Evolutionary conservation across 2,797 vertebrate species (phyloP).

Genomic region (Chiroxiphia lanceolata): DNA sequence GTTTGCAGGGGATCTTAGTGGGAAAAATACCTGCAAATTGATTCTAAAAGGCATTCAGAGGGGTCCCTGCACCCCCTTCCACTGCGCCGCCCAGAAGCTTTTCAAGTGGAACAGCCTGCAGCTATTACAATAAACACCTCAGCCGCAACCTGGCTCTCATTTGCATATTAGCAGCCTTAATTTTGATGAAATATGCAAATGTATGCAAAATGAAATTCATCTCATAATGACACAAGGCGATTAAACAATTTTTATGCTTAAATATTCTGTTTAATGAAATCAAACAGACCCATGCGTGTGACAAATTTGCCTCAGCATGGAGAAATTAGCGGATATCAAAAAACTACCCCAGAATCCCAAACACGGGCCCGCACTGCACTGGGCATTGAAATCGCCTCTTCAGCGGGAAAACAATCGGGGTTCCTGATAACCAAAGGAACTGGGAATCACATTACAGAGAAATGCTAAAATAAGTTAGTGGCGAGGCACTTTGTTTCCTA

Average conservation of each 20-base stretch:
- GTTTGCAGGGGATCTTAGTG: not conserved
- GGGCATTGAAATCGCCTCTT: constrained; percentile 60
- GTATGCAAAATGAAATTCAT: constrained; percentile 98
- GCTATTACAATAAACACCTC: constrained; percentile 97
- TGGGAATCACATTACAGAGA: constrained; percentile 68
- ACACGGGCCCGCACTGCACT: not conserved
- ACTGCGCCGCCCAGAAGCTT: constrained; percentile 78
- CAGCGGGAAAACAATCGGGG: not conserved
- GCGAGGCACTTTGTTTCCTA: constrained; percentile 47
- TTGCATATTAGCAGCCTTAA: constrained; percentile 93
- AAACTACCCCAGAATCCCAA: constrained; percentile 69
- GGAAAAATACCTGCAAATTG: not conserved
- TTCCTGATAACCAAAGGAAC: constrained; percentile 66
- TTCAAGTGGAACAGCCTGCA: constrained; percentile 88
- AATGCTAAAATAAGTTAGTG: constrained; percentile 63
- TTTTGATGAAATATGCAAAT: constrained; percentile 96
- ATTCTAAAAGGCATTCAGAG: not conserved
- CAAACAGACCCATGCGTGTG: constrained; percentile 90
- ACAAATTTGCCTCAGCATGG: constrained; percentile 90
- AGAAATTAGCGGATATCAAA: constrained; percentile 87
- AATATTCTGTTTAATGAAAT: constrained; percentile 99
- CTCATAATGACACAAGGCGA: constrained; percentile 98
- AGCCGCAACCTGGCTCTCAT: constrained; percentile 89
- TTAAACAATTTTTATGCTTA: constrained; percentile 99
- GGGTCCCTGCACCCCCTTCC: constrained; percentile 30